Evolutionary conservation across 2,888 invertebrate species (phyloP), one percentile per base, ranked within the genome.

Genomic region (Spilosoma lubricipeda): DNA sequence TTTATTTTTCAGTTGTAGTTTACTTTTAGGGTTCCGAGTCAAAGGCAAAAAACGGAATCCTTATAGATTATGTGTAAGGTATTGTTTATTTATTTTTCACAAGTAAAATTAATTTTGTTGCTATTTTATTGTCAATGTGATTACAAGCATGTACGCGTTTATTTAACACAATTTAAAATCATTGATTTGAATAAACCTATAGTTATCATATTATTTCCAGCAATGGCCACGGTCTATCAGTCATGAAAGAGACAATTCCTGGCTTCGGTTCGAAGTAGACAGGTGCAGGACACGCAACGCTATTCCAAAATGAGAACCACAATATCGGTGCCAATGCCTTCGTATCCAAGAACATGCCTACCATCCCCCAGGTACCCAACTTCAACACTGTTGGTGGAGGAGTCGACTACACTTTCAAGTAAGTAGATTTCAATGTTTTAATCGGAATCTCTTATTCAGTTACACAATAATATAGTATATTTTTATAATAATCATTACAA

Each of bases 221-320:
- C 30, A 84, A 86, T 42, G 89, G 90, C 8, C 88, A 90, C 73
- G 87, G 84, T 11, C 68, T 80, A 1, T 77, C 80, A 0, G 76
- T 90, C 8, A 85, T 87, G 23, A 88, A 87, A 15, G 86, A 81
- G 27, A 86, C 85, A 63, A 81, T 89, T 18, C 89, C 90, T 0
- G 79, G 80, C 63, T 85, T 89, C 67, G 91, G 87, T 5, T 70
- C 87, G 74, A 89, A 88, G 78, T 74, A 90, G 63, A 89, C 90
- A 81, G 86, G 27, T 7, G 86, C 90, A 1, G 90, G 86, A 5
- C 84, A 83, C 23, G 65, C 88, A 7, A 90, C 88, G 70, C 71
- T 92, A 23, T 76, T 91, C 66, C 79, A 90, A 77, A 88, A 86
- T 36, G 85, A 72, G 27, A 65, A 74, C 3, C 84, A 82, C n/a